Base-by-base conservation (phyloP, 2,888 invertebrate genomes). In the Gymnosoma rotundatum region DNA sequence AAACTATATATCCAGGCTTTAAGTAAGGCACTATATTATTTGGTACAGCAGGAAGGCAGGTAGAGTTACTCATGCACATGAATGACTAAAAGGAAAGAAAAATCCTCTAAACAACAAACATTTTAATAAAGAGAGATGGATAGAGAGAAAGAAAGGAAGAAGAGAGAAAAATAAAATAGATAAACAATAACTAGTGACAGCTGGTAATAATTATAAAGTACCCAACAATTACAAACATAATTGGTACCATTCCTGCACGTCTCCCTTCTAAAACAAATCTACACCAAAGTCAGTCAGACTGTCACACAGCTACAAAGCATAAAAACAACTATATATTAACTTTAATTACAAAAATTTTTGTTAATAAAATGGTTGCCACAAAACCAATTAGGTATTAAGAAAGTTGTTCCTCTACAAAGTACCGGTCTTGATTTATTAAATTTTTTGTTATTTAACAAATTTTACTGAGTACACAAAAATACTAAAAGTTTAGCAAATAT, bases 21-120 rank as follows among this genome's bases (percentile, higher is more conserved):
- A 64, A 74, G 36, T 38, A 72, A 73, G 54, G 38, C 72, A 78
- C 36, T 54, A 42, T 78, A 78, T 73, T 48, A 69, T 67, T 73
- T 73, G 58, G 69, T 48, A 66, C 64, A 52, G 74, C 75, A 78
- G 61, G 69, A 72, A 81, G 78, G 84, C 78, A 81, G 81, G 76
- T 81, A 81, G 70, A 45, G 78, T 78, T 67, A 32, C 81, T 76
- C 64, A 75, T 78, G 64, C 73, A 74, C 52, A 84, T 80, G 58
- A 72, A 76, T 32, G 52, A 0, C 10, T 18, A 54, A 38, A 54
- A 61, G 12, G 12, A 42, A 42, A 12, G 42, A 42, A 12, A 50
- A 52, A 58, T 70, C 83, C 81, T 81, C 66, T 69, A 58, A 75
- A 50, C 48, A 67, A 67, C 12, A 42, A 10, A 42, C 1, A 42